phyloP scores from a whole-genome alignment of 2,888 invertebrate species.

The Caenorhabditis sulstoni region DNA sequence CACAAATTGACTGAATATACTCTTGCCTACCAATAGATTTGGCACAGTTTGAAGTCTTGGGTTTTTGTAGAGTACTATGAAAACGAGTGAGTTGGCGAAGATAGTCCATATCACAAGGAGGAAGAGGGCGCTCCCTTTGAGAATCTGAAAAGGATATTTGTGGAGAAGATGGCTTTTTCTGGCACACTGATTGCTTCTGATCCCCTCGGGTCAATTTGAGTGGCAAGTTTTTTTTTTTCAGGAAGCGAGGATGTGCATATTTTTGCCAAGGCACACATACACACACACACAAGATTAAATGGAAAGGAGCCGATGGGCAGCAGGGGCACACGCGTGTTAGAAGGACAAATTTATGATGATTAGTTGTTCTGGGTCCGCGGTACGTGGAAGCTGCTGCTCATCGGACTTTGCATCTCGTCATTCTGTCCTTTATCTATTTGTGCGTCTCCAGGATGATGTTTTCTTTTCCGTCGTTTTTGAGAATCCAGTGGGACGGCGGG shows the following conservation, averaged over 20 bases:
- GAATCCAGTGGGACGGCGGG: background rate
- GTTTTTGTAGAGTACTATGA: conserved; percentile 80
- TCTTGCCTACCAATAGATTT: conserved; percentile 81
- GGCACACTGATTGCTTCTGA: background rate
- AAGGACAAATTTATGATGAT: conserved; percentile 57
- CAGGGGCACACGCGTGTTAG: conserved; percentile 34
- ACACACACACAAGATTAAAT: conserved; percentile 43
- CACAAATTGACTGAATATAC: background rate
- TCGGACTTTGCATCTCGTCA: conserved; percentile 32
- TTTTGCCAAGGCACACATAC: background rate
- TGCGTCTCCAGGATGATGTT: background rate
- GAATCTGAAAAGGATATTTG: conserved; percentile 64
- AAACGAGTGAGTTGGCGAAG: conserved; percentile 79
- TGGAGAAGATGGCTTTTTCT: background rate
- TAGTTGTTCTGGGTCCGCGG: conserved; percentile 54
- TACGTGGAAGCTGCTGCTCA: conserved; percentile 35
- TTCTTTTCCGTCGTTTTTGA: background rate
- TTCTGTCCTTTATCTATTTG: conserved; percentile 25
- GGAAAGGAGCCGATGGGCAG: conserved; percentile 21
- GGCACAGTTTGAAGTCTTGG: conserved; percentile 81
- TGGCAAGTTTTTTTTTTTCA: conserved; percentile 1
- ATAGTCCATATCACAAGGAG: conserved; percentile 80
- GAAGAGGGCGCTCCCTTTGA: conserved; percentile 77
- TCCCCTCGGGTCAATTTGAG: conserved; percentile 14
- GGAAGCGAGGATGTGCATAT: conserved; percentile 1